Percentiles rank a stretch among this genome's conserved stretches.
phyloP scores from a whole-genome alignment of 2,113 vertebrate species.

The Bufo gargarizans region DNA sequence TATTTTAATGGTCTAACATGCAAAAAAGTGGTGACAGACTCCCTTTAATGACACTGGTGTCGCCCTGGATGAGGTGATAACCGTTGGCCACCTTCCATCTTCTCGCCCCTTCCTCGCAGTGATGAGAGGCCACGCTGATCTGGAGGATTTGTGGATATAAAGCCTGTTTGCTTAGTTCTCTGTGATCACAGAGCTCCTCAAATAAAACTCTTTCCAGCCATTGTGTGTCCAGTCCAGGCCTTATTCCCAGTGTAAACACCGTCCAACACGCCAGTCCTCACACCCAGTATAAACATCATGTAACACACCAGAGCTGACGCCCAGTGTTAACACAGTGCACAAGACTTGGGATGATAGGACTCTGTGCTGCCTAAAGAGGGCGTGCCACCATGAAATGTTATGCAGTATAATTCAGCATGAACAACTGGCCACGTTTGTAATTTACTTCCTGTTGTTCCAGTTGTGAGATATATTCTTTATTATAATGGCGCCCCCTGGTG shows the following conservation, averaged over 20 bases:
- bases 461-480: too few relatives aligned
- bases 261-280: background rate
- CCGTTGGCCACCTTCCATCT: background rate
- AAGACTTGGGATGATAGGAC: background rate
- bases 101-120: background rate
- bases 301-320: background rate
- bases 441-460: too few relatives aligned
- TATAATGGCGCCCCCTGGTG: too few relatives aligned
- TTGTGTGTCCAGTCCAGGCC: background rate
- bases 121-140: background rate
- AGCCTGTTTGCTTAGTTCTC: slow-evolving; percentile 11
- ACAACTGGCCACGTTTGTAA: too few relatives aligned
- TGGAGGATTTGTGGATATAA: slow-evolving; percentile 7
- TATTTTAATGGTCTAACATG: too few relatives aligned
- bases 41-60: too few relatives aligned
- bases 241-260: background rate
- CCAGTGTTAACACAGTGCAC: background rate
- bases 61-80: background rate
- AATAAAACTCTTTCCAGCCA: background rate
- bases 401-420: too few relatives aligned
- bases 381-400: too few relatives aligned
- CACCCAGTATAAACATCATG: background rate
- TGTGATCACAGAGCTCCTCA: slow-evolving; percentile 23
- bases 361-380: too few relatives aligned
- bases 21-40: too few relatives aligned